Base-by-base conservation (phyloP, 2,888 invertebrate species). In the Terebella lapidaria region DNA sequence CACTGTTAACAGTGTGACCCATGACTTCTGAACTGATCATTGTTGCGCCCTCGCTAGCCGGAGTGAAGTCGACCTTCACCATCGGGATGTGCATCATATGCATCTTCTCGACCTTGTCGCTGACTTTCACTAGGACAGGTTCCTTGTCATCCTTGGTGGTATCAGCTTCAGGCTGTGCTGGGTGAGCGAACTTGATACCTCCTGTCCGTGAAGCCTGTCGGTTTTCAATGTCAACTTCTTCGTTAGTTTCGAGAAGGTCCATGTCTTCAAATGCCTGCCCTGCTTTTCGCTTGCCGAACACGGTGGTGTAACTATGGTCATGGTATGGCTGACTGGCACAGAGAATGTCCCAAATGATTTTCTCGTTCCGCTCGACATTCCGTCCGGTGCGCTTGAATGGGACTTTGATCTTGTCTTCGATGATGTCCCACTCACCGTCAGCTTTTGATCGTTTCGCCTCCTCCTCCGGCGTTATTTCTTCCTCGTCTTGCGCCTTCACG, bases 181-280 rank as follows among this genome's bases (percentile, higher is more conserved):
- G 5, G 24, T n/a, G 18, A 24, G 18, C 22, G 5, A 22, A n/a
- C 49, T 49, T 49, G 18, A 49, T 5, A 22, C 49, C 49, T 5
- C 49, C 24, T 10, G 49, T 49, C 24, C 49, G 49, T 22, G 49
- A 15, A 5, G 49, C 10, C 10, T 5, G 49, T 15, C 49, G 49
- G n/a, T n/a, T 15, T 35, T 35, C 42, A 22, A 20, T 24, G 24
- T 49, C 49, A 22, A n/a, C 18, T 22, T 49, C 49, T 24, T 49
- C 49, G 24, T 49, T 24, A 5, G 5, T 5, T 22, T 10, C 10
- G 18, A 49, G 24, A 5, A n/a, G 5, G 15, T 5, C 22, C 18
- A n/a, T 22, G 15, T 49, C 49, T 56, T 80, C 79, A 57, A 85
- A 71, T 1, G 85, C 84, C 78, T 83, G 27, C 5, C 53, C 53